Base-by-base conservation (phyloP, 2,888 invertebrate genomes). In the Galeruca laticollis region DNA sequence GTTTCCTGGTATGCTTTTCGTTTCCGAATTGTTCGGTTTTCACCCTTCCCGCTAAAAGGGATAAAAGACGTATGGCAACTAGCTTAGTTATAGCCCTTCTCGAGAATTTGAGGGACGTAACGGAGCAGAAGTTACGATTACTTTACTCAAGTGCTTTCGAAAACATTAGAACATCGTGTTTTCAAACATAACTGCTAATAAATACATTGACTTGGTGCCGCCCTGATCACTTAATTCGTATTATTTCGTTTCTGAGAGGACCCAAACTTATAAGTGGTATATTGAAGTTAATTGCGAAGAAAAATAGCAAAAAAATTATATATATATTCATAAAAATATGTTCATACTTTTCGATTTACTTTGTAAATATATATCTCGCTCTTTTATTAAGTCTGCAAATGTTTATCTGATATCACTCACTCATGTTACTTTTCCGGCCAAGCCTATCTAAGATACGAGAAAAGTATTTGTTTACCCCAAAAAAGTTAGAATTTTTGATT, bases 111-210 rank as follows among this genome's bases (percentile, higher is more conserved):
- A 72, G 72, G 62, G 72, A 69, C 69, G 69, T 65, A 72, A 69
- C 72, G 54, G 69, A 72, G 72, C 72, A 72, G 72, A 72, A 72
- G 69, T 72, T 72, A 72, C 72, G 72, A 72, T 72, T 69, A 72
- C 72, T 72, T 72, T 63, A 59, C 72, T 69, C 72, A 67, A 72
- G 72, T 72, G 72, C 72, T 67, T 67, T 69, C 69, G 69, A 72
- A 72, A 72, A 72, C 72, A 72, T 72, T 72, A 69, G 66, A 71
- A 68, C 68, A 64, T 71, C 68, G 68, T 71, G 71, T 68, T 67
- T 71, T 71, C 64, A 71, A 68, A 71, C 68, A 71, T 68, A 71
- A 64, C 71, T 71, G 71, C 68, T 64, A 71, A 71, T 71, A 68
- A 71, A 68, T 71, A 68, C 71, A 68, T 71, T 68, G 67, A 64